Percentiles rank a stretch among this genome's conserved stretches.
These are phyloP conservation scores for Puntigrus tetrazona DNA, from an alignment of 2,113 vertebrate species.

Conservation along the genomic window DNA sequence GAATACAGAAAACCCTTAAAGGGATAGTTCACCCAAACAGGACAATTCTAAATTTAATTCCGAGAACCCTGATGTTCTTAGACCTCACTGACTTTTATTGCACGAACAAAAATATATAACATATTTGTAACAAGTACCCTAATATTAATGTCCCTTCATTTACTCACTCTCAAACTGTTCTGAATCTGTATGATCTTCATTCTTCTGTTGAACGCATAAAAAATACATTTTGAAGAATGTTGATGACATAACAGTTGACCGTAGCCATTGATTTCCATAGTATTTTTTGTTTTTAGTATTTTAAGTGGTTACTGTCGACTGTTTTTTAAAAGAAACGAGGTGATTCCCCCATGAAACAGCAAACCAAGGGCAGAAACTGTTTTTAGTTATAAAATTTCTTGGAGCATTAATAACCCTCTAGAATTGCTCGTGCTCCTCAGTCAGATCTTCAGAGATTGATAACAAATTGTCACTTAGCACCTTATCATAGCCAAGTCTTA, in stretches of 20 bases:
- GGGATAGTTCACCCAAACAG: neutral
- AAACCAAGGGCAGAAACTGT: neutral
- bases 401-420: conserved; percentile 12
- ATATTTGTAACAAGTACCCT: too few species aligned
- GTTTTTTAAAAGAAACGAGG: too few species aligned
- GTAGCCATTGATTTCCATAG: neutral
- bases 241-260: neutral
- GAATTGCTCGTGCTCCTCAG: neutral
- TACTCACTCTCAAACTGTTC: neutral
- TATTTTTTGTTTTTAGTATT: too few species aligned
- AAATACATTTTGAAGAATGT: neutral
- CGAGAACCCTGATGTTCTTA: neutral
- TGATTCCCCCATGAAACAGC: too few species aligned
- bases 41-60: neutral
- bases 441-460: conserved; percentile 30
- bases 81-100: neutral
- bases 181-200: too few species aligned
- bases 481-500: conserved; percentile 47
- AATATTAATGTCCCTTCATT: neutral
- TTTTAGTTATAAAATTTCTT: neutral
- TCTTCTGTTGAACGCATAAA: neutral
- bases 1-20: neutral
- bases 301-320: neutral
- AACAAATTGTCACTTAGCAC: conserved; percentile 47
- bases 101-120: neutral